A percentile compares a stretch with the other conserved stretches of the same genome.
These are phyloP conservation scores for Myotis davidii DNA, from an alignment of 2,113 vertebrate genomes.

Conservation along the genomic window DNA sequence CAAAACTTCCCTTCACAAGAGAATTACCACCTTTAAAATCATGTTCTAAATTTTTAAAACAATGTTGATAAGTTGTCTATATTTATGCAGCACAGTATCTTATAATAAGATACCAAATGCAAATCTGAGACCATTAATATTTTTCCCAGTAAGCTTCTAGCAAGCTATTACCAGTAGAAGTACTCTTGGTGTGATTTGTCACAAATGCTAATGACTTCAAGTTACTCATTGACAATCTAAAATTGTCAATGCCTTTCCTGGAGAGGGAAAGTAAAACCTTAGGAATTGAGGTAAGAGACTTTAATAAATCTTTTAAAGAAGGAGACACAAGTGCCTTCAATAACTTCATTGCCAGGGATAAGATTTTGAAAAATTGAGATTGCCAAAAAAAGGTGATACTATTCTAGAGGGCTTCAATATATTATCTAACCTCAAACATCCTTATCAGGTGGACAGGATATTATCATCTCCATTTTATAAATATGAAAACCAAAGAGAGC, in stretches of 20 bases:
- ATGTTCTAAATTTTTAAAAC: slow-evolving; percentile 4
- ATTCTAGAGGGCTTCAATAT: slow-evolving; percentile 41
- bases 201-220: slow-evolving; percentile 44
- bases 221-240: slow-evolving; percentile 45
- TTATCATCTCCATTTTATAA: slow-evolving; percentile 37
- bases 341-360: slow-evolving; percentile 46
- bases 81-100: slow-evolving; percentile 19
- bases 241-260: slow-evolving; percentile 38
- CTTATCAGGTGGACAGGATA: neutral
- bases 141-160: slow-evolving; percentile 48
- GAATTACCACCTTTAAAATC: slow-evolving; percentile 35
- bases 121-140: slow-evolving; percentile 55
- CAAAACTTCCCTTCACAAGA: slow-evolving; percentile 28
- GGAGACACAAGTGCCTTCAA: slow-evolving; percentile 71
- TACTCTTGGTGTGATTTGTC: slow-evolving; percentile 37
- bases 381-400: slow-evolving; percentile 43
- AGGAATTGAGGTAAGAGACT: slow-evolving; percentile 14
- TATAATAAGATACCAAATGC: slow-evolving; percentile 5
- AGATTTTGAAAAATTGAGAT: slow-evolving; percentile 53
- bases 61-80: slow-evolving; percentile 14
- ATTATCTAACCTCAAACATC: slow-evolving; percentile 13
- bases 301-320: slow-evolving; percentile 41
- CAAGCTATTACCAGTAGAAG: slow-evolving; percentile 41
- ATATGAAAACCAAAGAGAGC: slow-evolving; percentile 68
- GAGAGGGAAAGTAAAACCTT: slow-evolving; percentile 45